Conservation (phyloP, 1,140 invertebrate genomes). For the Meloidogyne floridensis region DNA sequence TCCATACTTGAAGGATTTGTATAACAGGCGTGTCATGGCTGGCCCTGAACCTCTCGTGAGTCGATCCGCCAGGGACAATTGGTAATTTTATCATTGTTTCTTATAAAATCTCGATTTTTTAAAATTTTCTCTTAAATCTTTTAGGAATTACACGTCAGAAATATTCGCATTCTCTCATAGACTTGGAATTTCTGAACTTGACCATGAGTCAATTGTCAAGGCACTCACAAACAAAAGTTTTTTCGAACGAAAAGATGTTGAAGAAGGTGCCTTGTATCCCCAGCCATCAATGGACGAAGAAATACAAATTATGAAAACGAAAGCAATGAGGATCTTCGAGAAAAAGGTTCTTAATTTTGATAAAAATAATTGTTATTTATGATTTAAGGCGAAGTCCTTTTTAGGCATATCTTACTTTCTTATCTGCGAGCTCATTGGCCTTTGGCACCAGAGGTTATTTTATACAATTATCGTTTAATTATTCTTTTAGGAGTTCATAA, state of each 20-base stretch:
- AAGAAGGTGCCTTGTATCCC: constrained; percentile 17
- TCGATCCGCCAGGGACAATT: constrained; percentile 44
- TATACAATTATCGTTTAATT: neutral
- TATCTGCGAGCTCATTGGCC: constrained; percentile 49
- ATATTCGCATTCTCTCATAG: constrained; percentile 47
- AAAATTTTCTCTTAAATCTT: neutral
- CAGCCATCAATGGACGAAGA: constrained; percentile 21
- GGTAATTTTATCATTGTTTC: constrained; percentile 18
- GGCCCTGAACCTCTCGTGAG: constrained; percentile 41
- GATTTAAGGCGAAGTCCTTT: constrained; percentile 19
- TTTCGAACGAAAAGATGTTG: constrained; percentile 42
- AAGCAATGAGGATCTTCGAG: constrained; percentile 31
- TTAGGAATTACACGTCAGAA: constrained; percentile 50
- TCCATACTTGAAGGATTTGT: constrained; percentile 41
- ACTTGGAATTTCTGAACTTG: constrained; percentile 36
- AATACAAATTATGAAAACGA: constrained; percentile 1
- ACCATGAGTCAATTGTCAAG: constrained; percentile 32
- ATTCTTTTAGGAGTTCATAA: constrained; percentile 42
- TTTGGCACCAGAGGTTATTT: constrained; percentile 41
- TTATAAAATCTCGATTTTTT: neutral
- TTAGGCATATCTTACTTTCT: constrained; percentile 25
- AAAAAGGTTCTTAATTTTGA: constrained; percentile 21
- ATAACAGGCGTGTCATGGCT: constrained; percentile 37
- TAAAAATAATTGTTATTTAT: neutral
- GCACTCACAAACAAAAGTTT: constrained; percentile 47